Evolutionary conservation across 1,140 invertebrate species (phyloP).

Genomic region (Brachionus angularis): DNA sequence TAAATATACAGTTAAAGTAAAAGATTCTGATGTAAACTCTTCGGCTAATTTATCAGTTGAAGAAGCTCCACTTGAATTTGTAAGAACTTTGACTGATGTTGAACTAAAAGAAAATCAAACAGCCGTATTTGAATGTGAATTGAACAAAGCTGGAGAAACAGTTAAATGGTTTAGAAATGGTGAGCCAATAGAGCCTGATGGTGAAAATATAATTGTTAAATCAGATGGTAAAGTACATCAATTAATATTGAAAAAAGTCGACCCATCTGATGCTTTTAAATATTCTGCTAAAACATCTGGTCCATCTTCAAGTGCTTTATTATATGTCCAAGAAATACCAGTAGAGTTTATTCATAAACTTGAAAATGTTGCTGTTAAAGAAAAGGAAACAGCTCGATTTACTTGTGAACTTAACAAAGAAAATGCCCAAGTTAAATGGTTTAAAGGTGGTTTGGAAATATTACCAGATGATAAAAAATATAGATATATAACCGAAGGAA

Average conservation of each 20-base stretch:
- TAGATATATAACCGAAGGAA: slow-evolving; percentile 50
- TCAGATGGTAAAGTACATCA: slow-evolving; percentile 40
- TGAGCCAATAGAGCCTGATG: slow-evolving; percentile 32
- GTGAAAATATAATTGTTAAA: slow-evolving; percentile 7
- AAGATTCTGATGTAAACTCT: slow-evolving; percentile 1
- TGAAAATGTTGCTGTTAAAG: slow-evolving; percentile 52
- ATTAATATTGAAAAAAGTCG: slow-evolving; percentile 27
- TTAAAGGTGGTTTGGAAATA: slow-evolving; percentile 55
- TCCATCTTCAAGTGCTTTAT: slow-evolving; percentile 3
- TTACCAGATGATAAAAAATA: slow-evolving; percentile 44
- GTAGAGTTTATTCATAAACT: slow-evolving; percentile 51
- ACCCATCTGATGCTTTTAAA: slow-evolving; percentile 36
- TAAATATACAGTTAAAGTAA: slow-evolving; percentile 34
- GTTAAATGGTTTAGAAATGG: slow-evolving; percentile 43
- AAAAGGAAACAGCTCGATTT: slow-evolving; percentile 54
- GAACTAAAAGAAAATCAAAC: slow-evolving; percentile 29
- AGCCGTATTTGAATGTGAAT: slow-evolving; percentile 39
- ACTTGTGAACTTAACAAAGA: slow-evolving; percentile 54
- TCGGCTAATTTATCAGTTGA: slow-evolving; percentile 36
- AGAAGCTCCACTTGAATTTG: slow-evolving; percentile 32
- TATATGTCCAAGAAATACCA: slow-evolving; percentile 40
- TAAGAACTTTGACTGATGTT: not conserved
- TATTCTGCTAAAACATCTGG: slow-evolving; percentile 31
- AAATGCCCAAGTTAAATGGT: slow-evolving; percentile 57
- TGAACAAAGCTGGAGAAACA: slow-evolving; percentile 26